These are phyloP conservation scores for Micrasema minimum DNA, from an alignment of 1,140 invertebrate species.

Conservation along the genomic window DNA sequence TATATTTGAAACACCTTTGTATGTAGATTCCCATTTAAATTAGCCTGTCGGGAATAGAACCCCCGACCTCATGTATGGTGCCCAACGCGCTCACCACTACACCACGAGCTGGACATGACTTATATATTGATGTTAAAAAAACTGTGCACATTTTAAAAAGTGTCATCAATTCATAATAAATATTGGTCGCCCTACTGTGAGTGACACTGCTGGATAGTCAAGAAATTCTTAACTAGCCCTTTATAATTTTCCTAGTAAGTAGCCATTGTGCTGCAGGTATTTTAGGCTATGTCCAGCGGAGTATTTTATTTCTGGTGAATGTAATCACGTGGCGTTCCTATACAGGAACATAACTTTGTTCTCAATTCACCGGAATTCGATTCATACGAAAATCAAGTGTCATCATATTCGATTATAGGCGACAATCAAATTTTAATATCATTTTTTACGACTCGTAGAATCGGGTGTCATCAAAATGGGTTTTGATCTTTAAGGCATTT, in stretches of 20 bases:
- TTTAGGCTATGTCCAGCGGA: slow-evolving; percentile 14
- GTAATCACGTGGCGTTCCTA: slow-evolving; percentile 21
- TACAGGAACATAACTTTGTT: slow-evolving; percentile 20
- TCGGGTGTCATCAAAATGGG: not conserved
- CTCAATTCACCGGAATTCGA: slow-evolving; percentile 44
- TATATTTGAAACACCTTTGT: too few species aligned
- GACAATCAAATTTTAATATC: slow-evolving; percentile 25
- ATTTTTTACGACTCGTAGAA: slow-evolving; percentile 3
- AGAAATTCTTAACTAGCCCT: slow-evolving; percentile 44
- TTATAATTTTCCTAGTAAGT: slow-evolving; percentile 46
- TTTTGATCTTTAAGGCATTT: not conserved
- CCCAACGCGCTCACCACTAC: too few species aligned
- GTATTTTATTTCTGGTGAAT: slow-evolving; percentile 36
- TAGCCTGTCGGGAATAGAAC: too few species aligned
- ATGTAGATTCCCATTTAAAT: too few species aligned
- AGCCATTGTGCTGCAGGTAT: slow-evolving; percentile 29
- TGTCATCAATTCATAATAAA: too few species aligned
- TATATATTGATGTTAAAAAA: too few species aligned
- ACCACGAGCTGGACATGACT: too few species aligned
- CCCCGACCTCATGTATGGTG: too few species aligned
- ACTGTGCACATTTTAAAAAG: too few species aligned
- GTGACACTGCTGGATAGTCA: slow-evolving; percentile 24
- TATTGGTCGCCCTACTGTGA: slow-evolving; percentile 20
- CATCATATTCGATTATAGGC: slow-evolving; percentile 33
- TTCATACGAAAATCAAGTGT: slow-evolving; percentile 25